A percentile compares a stretch with the other conserved stretches of the same genome.
Conservation (phyloP, 2,113 vertebrate species). For the Cercopithecus mona region DNA sequence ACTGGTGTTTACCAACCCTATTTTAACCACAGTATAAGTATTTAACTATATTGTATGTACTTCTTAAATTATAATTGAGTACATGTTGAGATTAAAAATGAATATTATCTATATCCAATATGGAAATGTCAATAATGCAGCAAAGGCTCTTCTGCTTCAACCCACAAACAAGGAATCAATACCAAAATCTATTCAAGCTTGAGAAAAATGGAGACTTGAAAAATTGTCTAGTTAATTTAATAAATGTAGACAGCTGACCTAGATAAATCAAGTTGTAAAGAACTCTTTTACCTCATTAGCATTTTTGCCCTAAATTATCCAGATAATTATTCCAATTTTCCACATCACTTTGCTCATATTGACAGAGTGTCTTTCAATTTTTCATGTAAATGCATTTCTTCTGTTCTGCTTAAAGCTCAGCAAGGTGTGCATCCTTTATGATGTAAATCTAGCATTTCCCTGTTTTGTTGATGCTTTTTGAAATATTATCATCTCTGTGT, state of each 20-base stretch:
- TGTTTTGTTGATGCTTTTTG: constrained; percentile 46
- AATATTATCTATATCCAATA: constrained; percentile 3
- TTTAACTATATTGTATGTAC: neutral
- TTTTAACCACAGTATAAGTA: neutral
- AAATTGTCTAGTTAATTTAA: constrained; percentile 70
- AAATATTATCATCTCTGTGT: constrained; percentile 43
- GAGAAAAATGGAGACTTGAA: constrained; percentile 38
- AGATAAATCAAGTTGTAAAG: constrained; percentile 61
- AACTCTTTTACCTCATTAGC: constrained; percentile 65
- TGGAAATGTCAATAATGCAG: constrained; percentile 36
- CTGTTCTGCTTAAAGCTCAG: neutral
- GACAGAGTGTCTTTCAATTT: constrained; percentile 54
- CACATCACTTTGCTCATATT: constrained; percentile 54
- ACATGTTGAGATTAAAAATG: constrained; percentile 34
- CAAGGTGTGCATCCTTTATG: constrained; percentile 53
- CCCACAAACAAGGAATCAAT: constrained; percentile 55
- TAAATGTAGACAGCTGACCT: constrained; percentile 53
- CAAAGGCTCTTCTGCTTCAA: neutral
- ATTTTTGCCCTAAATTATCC: constrained; percentile 64
- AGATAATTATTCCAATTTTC: constrained; percentile 67
- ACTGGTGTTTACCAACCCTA: neutral
- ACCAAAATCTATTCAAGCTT: constrained; percentile 38
- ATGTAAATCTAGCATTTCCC: constrained; percentile 70
- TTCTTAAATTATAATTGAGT: constrained; percentile 42
- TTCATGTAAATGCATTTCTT: constrained; percentile 60